phyloP scores from a whole-genome alignment of 2,113 vertebrate genomes.

The Scophthalmus maximus region DNA sequence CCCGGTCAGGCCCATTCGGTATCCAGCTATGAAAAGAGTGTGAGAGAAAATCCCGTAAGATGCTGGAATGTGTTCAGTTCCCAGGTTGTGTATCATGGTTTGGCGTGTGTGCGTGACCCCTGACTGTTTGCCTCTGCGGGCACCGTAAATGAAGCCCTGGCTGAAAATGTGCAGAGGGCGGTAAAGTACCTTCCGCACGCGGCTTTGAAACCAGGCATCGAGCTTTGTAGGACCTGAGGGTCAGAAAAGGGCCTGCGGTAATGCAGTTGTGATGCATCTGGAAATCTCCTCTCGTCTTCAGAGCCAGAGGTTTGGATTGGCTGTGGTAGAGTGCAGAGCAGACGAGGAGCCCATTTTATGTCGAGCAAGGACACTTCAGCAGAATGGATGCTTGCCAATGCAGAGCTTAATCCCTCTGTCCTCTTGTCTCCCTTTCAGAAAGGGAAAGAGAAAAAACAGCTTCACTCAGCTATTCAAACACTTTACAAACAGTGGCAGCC shows the following conservation, averaged over 20 bases:
- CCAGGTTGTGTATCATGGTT: too few relatives aligned
- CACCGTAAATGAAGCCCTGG: too few relatives aligned
- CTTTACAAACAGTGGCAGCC: conserved; percentile 7
- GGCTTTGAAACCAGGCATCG: conserved; percentile 21
- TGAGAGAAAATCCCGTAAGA: too few relatives aligned
- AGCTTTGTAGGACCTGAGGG: not conserved
- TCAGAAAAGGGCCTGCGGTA: not conserved
- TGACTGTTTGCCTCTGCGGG: too few relatives aligned
- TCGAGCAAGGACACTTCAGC: conserved; percentile 51
- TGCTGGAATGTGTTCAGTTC: too few relatives aligned
- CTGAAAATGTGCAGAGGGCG: too few relatives aligned
- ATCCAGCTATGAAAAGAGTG: too few relatives aligned
- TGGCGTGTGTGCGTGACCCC: too few relatives aligned
- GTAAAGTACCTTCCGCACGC: conserved; percentile 9
- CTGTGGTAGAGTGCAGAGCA: not conserved
- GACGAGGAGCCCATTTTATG: conserved; percentile 14
- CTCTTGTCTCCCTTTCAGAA: conserved; percentile 16
- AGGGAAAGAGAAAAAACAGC: conserved; percentile 6
- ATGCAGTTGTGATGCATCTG: conserved; percentile 3
- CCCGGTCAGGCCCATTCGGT: too few relatives aligned
- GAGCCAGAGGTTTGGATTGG: conserved; percentile 38
- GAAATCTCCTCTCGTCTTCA: conserved; percentile 17
- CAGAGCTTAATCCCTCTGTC: conserved; percentile 10
- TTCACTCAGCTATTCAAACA: conserved; percentile 47
- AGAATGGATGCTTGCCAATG: conserved; percentile 17